Conservation (phyloP, 2,113 vertebrate species). For the Cisticola juncidis region DNA sequence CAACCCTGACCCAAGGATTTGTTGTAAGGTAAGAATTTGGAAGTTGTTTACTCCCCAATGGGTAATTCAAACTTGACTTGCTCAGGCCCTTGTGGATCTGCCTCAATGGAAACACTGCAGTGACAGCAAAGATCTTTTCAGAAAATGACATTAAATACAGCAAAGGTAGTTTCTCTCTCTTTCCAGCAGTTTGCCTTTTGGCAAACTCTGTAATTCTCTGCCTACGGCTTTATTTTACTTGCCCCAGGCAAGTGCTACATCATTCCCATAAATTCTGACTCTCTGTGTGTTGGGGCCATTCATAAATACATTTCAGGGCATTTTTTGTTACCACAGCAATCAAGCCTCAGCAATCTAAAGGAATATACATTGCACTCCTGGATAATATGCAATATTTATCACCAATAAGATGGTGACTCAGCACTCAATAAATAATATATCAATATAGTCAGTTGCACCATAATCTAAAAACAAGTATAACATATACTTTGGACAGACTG, state of each 20-base stretch:
- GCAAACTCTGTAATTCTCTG: constrained; percentile 4
- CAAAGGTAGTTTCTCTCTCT: constrained; percentile 54
- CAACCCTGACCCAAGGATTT: background rate
- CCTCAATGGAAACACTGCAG: constrained; percentile 38
- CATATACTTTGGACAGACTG: constrained; percentile 71
- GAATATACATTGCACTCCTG: constrained; percentile 82
- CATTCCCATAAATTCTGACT: constrained; percentile 32
- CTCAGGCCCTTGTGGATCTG: constrained; percentile 55
- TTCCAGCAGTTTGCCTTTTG: background rate
- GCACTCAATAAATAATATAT: constrained; percentile 85
- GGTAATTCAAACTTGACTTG: constrained; percentile 68
- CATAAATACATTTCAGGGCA: constrained; percentile 75
- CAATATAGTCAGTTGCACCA: constrained; percentile 80
- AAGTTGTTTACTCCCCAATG: constrained; percentile 53
- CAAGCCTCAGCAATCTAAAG: constrained; percentile 80
- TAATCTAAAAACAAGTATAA: constrained; percentile 78
- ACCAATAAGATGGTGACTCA: constrained; percentile 75
- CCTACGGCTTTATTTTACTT: constrained; percentile 60
- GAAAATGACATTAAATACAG: constrained; percentile 26
- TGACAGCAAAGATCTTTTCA: background rate
- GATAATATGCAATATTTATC: constrained; percentile 75
- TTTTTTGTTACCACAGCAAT: constrained; percentile 74
- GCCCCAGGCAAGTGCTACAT: constrained; percentile 64
- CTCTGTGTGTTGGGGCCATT: constrained; percentile 38
- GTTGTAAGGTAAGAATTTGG: constrained; percentile 17